Base-by-base conservation (phyloP, 2,113 vertebrate species). In the Meriones unguiculatus region DNA sequence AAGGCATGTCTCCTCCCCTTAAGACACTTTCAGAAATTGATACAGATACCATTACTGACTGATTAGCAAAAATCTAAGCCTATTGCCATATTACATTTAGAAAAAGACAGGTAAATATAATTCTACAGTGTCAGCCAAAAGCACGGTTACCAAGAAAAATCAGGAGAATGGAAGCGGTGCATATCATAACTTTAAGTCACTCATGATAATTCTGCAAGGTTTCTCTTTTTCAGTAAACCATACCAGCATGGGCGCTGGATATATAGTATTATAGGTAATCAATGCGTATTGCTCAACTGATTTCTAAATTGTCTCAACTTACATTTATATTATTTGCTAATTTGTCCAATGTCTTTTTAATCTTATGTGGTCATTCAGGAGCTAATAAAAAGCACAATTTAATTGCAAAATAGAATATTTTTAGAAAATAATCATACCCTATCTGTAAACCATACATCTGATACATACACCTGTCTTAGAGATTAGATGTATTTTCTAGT, bases 21-120 rank as follows among this genome's bases (percentile, higher is more conserved):
- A 95, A 93, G 24, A 73, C 75, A 93, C 32, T 76, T 91, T 76
- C 52, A 91, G 77, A 96, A 90, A 77, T 59, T 57, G 3, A 46
- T 46, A 35, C 72, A 70, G 14, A 94, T 2, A 57, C 1, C 13
- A 77, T 25, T 94, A 76, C 18, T 10, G 28, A 14, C 2, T 46
- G 59, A 80, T 54, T 59, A 89, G 46, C 35, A 38, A 82, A 78
- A 59, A 32, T 78, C 57, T 89, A 87, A 65, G 73, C 9, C 94
- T 9, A 50, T 5, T 64, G 52, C 9, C 57, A 65, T 67, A 69
- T 10, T 81, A 91, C 9, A 22, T 72, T 35, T 32, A 81, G 46
- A 93, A n/a, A 69, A 62, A 70, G 28, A 84, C 38, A 65, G n/a
- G 20, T 62, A 75, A 88, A 80, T 78, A 15, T 72, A 85, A 84